A percentile compares a stretch with the other conserved stretches of the same genome.
phyloP scores from a whole-genome alignment of 2,113 vertebrate genomes.

The Cacatua alba region DNA sequence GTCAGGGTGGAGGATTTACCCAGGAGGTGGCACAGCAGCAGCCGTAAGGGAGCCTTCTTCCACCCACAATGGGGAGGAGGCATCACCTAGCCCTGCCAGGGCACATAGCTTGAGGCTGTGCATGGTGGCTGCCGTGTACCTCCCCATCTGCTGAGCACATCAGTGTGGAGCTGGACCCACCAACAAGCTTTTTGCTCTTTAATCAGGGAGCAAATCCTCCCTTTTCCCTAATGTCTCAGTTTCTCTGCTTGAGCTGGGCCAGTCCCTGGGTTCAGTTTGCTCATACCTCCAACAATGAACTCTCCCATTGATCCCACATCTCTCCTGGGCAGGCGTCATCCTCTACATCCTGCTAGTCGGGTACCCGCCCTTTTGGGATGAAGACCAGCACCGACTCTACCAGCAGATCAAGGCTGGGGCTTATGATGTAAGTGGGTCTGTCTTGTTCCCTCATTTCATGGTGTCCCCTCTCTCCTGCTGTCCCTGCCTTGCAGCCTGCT shows the following conservation, averaged over 20 bases:
- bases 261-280: not conserved
- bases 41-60: not conserved
- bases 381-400: slow-evolving; percentile 96
- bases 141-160: slow-evolving; percentile 67
- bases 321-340: slow-evolving; percentile 86
- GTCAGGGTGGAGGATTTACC: not conserved
- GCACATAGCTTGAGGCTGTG: not conserved
- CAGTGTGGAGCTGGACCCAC: not conserved
- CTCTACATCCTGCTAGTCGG: slow-evolving; percentile 96
- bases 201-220: not conserved
- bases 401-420: slow-evolving; percentile 99
- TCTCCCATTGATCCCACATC: not conserved
- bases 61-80: fast-evolving
- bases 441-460: not conserved
- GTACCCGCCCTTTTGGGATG: slow-evolving; percentile 98
- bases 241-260: not conserved
- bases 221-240: not conserved
- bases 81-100: not conserved
- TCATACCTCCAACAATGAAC: not conserved
- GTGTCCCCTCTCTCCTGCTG: not conserved
- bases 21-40: not conserved
- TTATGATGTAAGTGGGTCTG: slow-evolving; percentile 87
- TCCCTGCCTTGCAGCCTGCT: not conserved
- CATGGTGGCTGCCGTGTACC: not conserved
- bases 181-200: not conserved